A percentile compares a stretch with the other conserved stretches of the same genome.
Evolutionary conservation across 2,797 vertebrate genomes (phyloP).

Genomic region (Taeniopygia guttata): DNA sequence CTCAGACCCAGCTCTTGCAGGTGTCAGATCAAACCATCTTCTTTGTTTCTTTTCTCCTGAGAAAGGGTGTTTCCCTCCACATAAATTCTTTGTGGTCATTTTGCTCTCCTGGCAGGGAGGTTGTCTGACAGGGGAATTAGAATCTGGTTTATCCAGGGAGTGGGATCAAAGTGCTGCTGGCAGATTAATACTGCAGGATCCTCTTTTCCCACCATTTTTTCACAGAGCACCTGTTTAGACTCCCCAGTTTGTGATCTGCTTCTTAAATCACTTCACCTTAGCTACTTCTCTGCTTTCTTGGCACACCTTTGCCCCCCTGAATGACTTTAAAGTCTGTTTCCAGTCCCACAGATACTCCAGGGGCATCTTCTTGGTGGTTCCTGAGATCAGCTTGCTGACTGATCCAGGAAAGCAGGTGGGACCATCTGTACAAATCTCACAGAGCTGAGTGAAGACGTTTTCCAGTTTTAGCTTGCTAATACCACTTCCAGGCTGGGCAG

Average conservation of each 20-base stretch:
- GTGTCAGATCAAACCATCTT: background rate
- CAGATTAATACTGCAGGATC: background rate
- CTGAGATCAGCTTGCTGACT: background rate
- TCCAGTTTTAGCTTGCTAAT: background rate
- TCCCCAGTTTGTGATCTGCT: background rate
- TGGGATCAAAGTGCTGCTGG: background rate
- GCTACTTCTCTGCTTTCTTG: background rate
- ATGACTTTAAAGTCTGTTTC: background rate
- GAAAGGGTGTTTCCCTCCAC: background rate
- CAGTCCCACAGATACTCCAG: background rate
- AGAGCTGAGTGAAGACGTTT: background rate
- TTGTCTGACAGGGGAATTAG: background rate
- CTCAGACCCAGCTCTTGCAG: background rate
- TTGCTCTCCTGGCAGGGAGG: background rate
- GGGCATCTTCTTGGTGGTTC: background rate
- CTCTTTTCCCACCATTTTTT: background rate
- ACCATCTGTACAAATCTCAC: background rate
- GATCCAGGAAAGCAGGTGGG: background rate
- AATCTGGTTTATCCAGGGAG: background rate
- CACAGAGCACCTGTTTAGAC: background rate
- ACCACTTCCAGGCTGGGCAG: background rate
- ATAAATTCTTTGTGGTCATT: background rate
- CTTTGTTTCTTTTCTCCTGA: background rate
- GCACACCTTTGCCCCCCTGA: fast-evolving
- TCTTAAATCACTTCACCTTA: background rate